Evolutionary conservation across 2,888 invertebrate species (phyloP).

Genomic region (Pardosa pseudoannulata): DNA sequence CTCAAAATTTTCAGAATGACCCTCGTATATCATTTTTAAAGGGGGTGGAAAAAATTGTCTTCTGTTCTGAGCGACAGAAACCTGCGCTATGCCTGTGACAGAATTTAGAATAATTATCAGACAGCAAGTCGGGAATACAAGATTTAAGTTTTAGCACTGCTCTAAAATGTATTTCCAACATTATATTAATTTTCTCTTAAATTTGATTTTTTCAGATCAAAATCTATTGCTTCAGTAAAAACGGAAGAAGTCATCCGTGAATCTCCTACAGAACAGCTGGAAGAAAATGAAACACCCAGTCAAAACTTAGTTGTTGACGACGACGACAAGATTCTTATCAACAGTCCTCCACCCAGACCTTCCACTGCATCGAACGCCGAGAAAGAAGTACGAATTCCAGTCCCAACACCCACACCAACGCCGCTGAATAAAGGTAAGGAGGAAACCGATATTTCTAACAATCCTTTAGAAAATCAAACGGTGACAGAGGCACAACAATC

Average conservation of each 20-base stretch:
- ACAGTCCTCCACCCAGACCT: slow-evolving; percentile 54
- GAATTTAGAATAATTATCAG: too few relatives aligned
- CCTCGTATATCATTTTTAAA: too few relatives aligned
- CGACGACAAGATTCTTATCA: slow-evolving; percentile 10
- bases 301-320: slow-evolving; percentile 28
- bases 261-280: slow-evolving; percentile 43
- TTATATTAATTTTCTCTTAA: too few relatives aligned
- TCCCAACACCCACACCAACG: slow-evolving; percentile 47
- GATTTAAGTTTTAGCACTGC: too few relatives aligned
- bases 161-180: too few relatives aligned
- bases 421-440: slow-evolving; percentile 42
- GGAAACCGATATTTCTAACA: background rate
- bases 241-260: slow-evolving; percentile 47
- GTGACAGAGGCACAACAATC: background rate
- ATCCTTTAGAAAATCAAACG: background rate
- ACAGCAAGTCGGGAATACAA: too few relatives aligned
- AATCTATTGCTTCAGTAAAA: slow-evolving; percentile 31
- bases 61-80: too few relatives aligned
- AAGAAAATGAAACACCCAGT: slow-evolving; percentile 22
- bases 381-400: slow-evolving; percentile 42
- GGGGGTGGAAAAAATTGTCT: too few relatives aligned
- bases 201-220: slow-evolving; percentile 20
- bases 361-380: background rate
- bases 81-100: too few relatives aligned
- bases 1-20: too few relatives aligned